These are phyloP conservation scores for Globodera rostochiensis DNA, from an alignment of 1,140 invertebrate genomes.

Conservation along the genomic window DNA sequence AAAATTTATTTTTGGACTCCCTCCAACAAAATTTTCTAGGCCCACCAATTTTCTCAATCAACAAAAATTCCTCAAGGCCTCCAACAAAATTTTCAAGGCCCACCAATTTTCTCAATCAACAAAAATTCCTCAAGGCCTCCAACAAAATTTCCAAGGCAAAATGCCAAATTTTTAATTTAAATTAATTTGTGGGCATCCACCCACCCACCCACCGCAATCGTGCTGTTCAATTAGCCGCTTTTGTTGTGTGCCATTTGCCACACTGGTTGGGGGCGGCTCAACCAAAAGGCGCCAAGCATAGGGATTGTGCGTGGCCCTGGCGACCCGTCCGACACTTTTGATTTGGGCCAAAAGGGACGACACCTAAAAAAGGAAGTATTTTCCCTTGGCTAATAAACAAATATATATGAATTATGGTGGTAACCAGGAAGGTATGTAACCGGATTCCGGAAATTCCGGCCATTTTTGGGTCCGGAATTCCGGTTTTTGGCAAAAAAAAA, in stretches of 20 bases:
- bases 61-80: no score
- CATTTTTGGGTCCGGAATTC: no score
- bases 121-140: no score
- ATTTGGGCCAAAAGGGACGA: constrained; percentile 46
- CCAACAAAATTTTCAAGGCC: no score
- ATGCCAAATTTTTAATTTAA: background rate
- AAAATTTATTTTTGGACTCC: no score
- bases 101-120: no score
- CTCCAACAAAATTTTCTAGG: no score
- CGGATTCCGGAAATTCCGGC: no score
- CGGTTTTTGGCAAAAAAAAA: background rate
- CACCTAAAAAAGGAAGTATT: constrained; percentile 54
- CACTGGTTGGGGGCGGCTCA: constrained; percentile 27
- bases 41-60: no score
- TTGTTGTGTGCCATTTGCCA: background rate
- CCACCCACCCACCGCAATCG: constrained; percentile 41
- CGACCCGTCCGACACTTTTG: constrained; percentile 57
- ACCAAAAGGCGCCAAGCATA: constrained; percentile 49
- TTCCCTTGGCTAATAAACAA: background rate
- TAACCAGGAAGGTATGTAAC: no score
- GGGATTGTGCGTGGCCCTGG: constrained; percentile 64
- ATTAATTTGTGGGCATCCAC: constrained; percentile 10
- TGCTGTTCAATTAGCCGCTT: constrained; percentile 31
- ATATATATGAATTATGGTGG: no score
- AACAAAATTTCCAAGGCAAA: no score